Conservation (phyloP, 1,140 invertebrate genomes). For the Tachypleus tridentatus region DNA sequence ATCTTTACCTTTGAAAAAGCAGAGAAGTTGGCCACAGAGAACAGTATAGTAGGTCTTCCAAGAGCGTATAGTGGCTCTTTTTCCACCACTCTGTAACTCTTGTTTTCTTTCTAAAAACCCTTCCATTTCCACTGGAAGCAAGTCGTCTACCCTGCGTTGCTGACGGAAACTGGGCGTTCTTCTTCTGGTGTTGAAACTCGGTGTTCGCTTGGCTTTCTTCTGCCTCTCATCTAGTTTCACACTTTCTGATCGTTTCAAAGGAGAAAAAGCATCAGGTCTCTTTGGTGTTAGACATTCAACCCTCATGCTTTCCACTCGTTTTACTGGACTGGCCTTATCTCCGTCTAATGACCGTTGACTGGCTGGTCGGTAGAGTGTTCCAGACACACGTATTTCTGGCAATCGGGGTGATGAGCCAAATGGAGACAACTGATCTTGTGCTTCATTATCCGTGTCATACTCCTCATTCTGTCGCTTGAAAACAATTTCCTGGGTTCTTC, state of each 20-base stretch:
- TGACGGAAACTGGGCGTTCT: constrained; percentile 73
- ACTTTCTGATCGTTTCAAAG: constrained; percentile 26
- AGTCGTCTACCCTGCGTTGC: constrained; percentile 42
- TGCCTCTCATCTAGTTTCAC: constrained; percentile 24
- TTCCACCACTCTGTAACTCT: constrained; percentile 80
- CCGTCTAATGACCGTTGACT: constrained; percentile 26
- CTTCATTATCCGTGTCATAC: constrained; percentile 20
- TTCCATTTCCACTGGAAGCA: constrained; percentile 84
- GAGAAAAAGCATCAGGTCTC: constrained; percentile 13
- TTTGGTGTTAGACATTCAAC: constrained; percentile 37
- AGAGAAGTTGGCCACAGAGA: constrained; percentile 86
- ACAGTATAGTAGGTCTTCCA: constrained; percentile 95
- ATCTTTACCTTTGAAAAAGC: constrained; percentile 93
- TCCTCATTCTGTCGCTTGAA: constrained; percentile 42
- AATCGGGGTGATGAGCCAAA: constrained; percentile 13
- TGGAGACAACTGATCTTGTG: constrained; percentile 17
- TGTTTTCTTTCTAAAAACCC: constrained; percentile 89
- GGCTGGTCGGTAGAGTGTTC: constrained; percentile 14
- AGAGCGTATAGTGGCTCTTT: constrained; percentile 81
- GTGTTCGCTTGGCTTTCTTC: constrained; percentile 64
- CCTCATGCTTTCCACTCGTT: constrained; percentile 79
- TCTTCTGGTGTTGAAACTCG: constrained; percentile 80
- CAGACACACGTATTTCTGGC: constrained; percentile 15
- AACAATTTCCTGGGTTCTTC: constrained; percentile 46
- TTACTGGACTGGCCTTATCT: constrained; percentile 36